Conservation (phyloP, 2,113 vertebrate species). For the Uropsilus gracilis region DNA sequence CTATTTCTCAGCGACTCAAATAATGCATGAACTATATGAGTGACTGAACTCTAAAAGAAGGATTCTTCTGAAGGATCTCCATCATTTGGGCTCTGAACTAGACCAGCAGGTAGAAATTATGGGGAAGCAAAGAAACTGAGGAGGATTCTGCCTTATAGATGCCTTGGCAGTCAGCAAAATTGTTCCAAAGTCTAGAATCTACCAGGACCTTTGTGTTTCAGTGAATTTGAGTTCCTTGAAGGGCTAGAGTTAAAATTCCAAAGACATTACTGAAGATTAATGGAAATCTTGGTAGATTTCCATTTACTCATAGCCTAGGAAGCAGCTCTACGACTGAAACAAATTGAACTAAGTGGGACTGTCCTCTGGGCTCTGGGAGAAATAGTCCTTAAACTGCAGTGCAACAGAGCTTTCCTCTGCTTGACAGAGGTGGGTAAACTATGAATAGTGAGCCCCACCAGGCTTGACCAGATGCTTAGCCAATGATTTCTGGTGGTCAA, state of each 20-base stretch:
- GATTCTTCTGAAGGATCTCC: background rate
- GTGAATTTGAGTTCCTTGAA: background rate
- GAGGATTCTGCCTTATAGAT: background rate
- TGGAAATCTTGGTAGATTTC: background rate
- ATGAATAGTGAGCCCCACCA: background rate
- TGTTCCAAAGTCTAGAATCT: background rate
- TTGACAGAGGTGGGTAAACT: background rate
- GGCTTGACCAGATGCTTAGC: background rate
- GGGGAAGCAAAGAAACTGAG: background rate
- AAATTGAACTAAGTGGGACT: background rate
- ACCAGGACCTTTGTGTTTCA: background rate
- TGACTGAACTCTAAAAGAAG: background rate
- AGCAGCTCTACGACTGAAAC: background rate
- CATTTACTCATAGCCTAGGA: background rate
- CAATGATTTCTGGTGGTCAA: background rate
- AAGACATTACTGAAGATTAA: background rate
- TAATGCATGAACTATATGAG: background rate
- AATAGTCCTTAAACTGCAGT: background rate
- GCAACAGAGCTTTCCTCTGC: background rate
- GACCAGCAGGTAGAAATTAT: background rate
- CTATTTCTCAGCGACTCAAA: slow-evolving; percentile 53
- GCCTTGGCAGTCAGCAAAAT: background rate
- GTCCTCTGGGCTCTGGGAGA: background rate
- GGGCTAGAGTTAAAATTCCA: background rate
- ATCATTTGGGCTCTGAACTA: slow-evolving; percentile 33